Conservation (phyloP, 2,797 vertebrate genomes). For the Chanos chanos region DNA sequence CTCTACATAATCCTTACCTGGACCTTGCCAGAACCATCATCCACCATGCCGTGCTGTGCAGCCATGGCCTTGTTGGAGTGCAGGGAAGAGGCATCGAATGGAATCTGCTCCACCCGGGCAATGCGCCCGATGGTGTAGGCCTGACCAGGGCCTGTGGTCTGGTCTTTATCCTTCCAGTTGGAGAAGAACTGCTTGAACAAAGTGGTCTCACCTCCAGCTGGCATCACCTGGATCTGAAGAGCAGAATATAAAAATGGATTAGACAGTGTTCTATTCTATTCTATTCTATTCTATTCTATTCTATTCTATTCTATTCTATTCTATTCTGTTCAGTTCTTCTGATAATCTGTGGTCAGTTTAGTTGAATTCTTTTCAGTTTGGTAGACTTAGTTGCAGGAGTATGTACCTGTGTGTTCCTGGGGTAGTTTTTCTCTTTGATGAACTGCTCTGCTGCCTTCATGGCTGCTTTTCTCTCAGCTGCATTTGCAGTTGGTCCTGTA, state of each 20-base stretch:
- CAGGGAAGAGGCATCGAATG: conserved; percentile 67
- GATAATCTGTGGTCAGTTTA: background rate
- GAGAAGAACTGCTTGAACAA: conserved; percentile 75
- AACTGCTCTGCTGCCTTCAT: conserved; percentile 56
- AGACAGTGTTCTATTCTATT: background rate
- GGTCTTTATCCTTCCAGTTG: conserved; percentile 68
- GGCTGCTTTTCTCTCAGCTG: conserved; percentile 63
- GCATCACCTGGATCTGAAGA: conserved; percentile 64
- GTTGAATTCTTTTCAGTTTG: too few species aligned
- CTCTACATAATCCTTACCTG: conserved; percentile 50
- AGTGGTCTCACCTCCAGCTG: conserved; percentile 62
- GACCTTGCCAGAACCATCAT: conserved; percentile 69
- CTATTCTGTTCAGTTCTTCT: background rate
- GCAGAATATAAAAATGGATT: conserved; percentile 1
- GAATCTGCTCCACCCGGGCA: conserved; percentile 61
- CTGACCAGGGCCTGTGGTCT: conserved; percentile 56
- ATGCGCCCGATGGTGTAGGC: conserved; percentile 53
- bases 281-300: background rate
- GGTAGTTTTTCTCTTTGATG: conserved; percentile 63
- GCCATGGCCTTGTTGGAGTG: conserved; percentile 65
- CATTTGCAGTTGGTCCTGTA: conserved; percentile 57
- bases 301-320: background rate
- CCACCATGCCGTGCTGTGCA: conserved; percentile 73
- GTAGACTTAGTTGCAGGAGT: background rate
- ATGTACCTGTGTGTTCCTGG: conserved; percentile 59